These are phyloP conservation scores for Myocastor coypus DNA, from an alignment of 2,113 vertebrate species.

Conservation along the genomic window DNA sequence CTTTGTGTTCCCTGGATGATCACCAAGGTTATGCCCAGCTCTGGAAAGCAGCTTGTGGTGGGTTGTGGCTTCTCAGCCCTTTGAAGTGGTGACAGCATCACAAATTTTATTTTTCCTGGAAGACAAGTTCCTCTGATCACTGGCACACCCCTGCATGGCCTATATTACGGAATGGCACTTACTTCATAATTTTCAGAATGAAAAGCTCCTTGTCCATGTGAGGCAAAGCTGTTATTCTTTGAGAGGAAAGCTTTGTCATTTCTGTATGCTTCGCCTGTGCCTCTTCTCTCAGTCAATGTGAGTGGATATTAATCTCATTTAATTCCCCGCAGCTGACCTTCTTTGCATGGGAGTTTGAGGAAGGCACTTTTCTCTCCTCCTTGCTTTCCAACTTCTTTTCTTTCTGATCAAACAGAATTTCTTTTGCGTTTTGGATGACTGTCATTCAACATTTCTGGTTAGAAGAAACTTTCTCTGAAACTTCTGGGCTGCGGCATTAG, in stretches of 20 bases:
- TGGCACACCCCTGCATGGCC: background rate
- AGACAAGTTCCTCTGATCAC: background rate
- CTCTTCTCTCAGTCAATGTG: background rate
- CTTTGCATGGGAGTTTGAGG: conserved; percentile 48
- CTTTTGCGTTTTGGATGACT: conserved; percentile 55
- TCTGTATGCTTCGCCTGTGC: background rate
- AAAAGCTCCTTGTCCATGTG: background rate
- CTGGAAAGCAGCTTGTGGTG: background rate
- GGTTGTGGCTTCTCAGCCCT: background rate
- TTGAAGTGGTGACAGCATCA: background rate
- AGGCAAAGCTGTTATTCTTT: conserved; percentile 28
- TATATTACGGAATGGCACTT: background rate
- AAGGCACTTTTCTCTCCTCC: conserved; percentile 54
- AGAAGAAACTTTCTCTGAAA: conserved; percentile 23
- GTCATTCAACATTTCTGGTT: conserved; percentile 28
- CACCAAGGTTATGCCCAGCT: background rate
- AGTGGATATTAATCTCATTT: conserved; percentile 48
- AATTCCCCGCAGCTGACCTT: conserved; percentile 72
- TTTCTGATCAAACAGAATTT: conserved; percentile 62
- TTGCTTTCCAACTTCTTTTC: conserved; percentile 11
- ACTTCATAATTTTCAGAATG: background rate
- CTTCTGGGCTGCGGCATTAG: background rate
- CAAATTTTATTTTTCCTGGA: background rate
- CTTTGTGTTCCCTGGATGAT: background rate
- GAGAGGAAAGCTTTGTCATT: conserved; percentile 51